Percentiles rank a stretch among this genome's conserved stretches.
Conservation (phyloP, 1,140 invertebrate species). For the Ganaspis sp. region DNA sequence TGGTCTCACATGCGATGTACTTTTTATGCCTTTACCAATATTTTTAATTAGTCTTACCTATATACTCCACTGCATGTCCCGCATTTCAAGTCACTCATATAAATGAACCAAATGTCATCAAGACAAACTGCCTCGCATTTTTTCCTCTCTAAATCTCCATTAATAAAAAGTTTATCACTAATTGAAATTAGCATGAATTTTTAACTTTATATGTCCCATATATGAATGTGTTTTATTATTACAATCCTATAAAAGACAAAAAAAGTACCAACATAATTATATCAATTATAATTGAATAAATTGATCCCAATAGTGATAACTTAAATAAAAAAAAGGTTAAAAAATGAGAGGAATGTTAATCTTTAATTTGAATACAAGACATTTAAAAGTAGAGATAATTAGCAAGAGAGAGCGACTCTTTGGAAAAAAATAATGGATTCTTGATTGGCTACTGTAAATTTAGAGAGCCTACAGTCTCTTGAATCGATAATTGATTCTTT, state of each 20-base stretch:
- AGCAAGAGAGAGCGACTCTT: not conserved
- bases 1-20: not conserved
- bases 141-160: not conserved
- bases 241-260: no score
- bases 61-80: not conserved
- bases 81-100: not conserved
- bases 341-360: not conserved
- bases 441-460: conserved; percentile 30
- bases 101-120: not conserved
- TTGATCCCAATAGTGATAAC: not conserved
- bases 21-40: not conserved
- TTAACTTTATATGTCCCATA: no score
- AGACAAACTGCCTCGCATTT: not conserved
- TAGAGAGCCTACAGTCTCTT: conserved; percentile 20
- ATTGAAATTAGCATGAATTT: no score
- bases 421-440: conserved; percentile 14
- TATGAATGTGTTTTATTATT: no score
- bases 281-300: not conserved
- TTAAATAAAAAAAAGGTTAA: conserved; percentile 1
- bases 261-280: no score
- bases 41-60: conserved; percentile 14
- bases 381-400: conserved; percentile 25
- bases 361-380: conserved; percentile 19
- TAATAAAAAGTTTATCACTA: not conserved
- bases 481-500: conserved; percentile 24